Evolutionary conservation across 2,113 vertebrate species (phyloP).

Genomic region (Eublepharis macularius): DNA sequence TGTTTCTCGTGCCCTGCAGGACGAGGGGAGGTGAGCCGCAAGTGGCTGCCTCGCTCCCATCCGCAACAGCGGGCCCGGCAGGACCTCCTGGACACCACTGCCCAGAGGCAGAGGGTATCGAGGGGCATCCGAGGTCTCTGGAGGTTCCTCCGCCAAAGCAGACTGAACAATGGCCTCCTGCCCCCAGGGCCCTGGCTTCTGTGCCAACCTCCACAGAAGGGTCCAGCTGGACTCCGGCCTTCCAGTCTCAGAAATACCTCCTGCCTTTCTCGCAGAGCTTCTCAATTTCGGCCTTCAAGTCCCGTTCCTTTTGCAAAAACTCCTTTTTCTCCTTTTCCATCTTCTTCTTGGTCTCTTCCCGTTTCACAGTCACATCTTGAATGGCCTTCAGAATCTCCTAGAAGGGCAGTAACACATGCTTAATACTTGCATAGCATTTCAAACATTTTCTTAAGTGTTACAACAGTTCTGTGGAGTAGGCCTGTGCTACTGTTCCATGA

Average conservation of each 20-base stretch:
- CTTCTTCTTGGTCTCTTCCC: constrained; percentile 84
- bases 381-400: constrained; percentile 76
- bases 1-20: not conserved
- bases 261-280: constrained; percentile 80
- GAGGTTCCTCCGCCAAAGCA: not conserved
- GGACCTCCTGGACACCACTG: not conserved
- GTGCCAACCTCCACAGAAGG: rapidly evolving
- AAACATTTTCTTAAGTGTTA: not conserved
- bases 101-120: not conserved
- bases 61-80: not conserved
- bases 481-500: not conserved
- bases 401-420: not conserved
- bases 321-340: constrained; percentile 87
- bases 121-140: no score
- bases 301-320: constrained; percentile 82
- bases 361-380: constrained; percentile 79
- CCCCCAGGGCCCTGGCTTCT: not conserved
- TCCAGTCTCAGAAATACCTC: constrained; percentile 60
- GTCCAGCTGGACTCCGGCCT: rapidly evolving
- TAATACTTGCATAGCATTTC: rapidly evolving
- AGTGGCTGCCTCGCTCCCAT: not conserved
- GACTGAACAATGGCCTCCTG: no score
- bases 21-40: rapidly evolving
- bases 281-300: constrained; percentile 82
- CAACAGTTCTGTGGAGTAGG: not conserved